A percentile compares a stretch with the other conserved stretches of the same genome.
Evolutionary conservation across 2,888 invertebrate species (phyloP).

Genomic region (Clepsis dumicolana): DNA sequence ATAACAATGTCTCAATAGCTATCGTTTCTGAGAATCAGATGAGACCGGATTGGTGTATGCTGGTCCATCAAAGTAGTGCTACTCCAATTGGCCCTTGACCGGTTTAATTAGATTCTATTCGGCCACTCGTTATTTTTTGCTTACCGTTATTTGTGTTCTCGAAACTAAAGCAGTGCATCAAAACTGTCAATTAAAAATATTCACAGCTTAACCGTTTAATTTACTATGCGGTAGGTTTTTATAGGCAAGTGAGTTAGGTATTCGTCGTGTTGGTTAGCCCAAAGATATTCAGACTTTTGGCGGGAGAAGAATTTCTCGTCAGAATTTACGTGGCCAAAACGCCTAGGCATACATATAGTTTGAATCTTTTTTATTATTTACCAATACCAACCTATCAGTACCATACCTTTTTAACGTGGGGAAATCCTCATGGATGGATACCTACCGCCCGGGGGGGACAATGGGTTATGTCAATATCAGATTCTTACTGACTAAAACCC

Average conservation of each 20-base stretch:
- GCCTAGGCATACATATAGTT: too few species aligned
- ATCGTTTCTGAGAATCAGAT: neutral
- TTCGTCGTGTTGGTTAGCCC: neutral
- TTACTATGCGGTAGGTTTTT: neutral
- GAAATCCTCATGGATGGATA: too few species aligned
- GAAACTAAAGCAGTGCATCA: constrained; percentile 3
- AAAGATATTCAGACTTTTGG: neutral
- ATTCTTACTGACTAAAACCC: too few species aligned
- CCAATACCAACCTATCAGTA: too few species aligned
- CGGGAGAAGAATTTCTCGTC: neutral
- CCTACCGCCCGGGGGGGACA: too few species aligned
- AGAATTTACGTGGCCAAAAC: neutral
- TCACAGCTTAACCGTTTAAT: neutral
- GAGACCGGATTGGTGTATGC: neutral
- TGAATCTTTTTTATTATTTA: too few species aligned
- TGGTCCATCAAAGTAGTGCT: constrained; percentile 4
- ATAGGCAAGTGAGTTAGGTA: neutral
- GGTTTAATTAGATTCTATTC: constrained; percentile 23
- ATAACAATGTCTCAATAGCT: neutral
- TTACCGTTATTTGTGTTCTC: constrained; percentile 12
- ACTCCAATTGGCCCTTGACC: constrained; percentile 22
- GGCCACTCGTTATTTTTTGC: constrained; percentile 12
- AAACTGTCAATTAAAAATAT: constrained; percentile 12
- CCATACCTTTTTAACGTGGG: too few species aligned
- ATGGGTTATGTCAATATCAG: too few species aligned